Base-by-base conservation (phyloP, 2,797 vertebrate genomes). In the Hypotaenidia okinawae region DNA sequence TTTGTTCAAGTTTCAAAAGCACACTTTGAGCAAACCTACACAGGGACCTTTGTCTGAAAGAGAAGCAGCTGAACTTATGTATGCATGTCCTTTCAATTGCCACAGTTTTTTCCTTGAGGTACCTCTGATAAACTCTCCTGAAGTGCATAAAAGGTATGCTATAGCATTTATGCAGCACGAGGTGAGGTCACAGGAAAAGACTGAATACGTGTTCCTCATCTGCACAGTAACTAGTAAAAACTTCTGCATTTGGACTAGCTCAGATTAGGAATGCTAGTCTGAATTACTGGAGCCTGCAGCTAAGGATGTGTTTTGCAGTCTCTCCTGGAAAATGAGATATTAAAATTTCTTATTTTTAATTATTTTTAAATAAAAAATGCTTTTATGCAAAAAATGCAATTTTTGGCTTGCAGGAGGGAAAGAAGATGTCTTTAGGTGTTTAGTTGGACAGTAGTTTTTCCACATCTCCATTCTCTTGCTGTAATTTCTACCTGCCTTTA, bases 111-210 rank as follows among this genome's bases (percentile, higher is more conserved):
- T 45, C 12, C 35, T 43, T 98, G 94, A 98, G 98, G 68, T 95
- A 97, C 57, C 72, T 96, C 55, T 98, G 98, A 15, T 95, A 98
- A 93, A 58, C 10, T 96, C 98, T 13, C 91, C 25, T 85, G 43
- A 90, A 96, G 6, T 52, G 93, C 84, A 97, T 94, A 94, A 98
- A 98, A 98, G 98, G 98, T 98, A 96, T 91, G 93, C 89, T 87
- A 27, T 79, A 35, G 57, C 41, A 4, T 72, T 72, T 76, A 64
- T 33, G 54, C 33, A 47, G 16, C 5, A 21, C 24, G 41, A 69
- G 22, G 25, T 55, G 27, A 61, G 35, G 74, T 55, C 45, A 39
- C 5, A 68, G 25, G 6, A 27, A 18, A 63, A 82, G 24, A 57
- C 13, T 13, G 59, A 91, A 64, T 5, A 63, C 7, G 2, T 32